Conservation (phyloP, 1,140 invertebrate genomes). For the Homalodisca vitripennis region DNA sequence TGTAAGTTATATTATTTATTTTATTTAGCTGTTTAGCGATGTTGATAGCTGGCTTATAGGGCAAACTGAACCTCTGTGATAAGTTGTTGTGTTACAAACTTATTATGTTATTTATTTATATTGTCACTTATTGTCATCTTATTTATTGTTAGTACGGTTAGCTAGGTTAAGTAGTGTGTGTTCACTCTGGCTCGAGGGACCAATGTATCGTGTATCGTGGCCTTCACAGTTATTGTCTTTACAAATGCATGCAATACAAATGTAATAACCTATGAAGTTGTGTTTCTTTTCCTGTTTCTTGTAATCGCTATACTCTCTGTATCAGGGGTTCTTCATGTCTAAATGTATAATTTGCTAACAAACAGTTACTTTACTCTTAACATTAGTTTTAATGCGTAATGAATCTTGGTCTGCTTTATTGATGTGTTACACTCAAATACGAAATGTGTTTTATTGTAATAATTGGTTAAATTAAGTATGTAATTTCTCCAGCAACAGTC, state of each 20-base stretch:
- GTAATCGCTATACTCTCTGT: too few species aligned
- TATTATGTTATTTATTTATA: constrained; percentile 15
- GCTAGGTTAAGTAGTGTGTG: background rate
- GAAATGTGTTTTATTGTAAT: too few species aligned
- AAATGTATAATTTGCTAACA: too few species aligned
- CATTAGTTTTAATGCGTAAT: too few species aligned
- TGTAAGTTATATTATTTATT: too few species aligned
- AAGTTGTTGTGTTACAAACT: constrained; percentile 6
- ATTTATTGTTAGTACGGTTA: background rate
- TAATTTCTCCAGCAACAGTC: too few species aligned
- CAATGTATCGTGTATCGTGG: constrained; percentile 13
- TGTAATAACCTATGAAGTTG: background rate
- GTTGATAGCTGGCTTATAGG: constrained; percentile 1
- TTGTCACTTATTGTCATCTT: background rate
- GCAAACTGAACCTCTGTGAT: constrained; percentile 3
- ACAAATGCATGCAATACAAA: constrained; percentile 20
- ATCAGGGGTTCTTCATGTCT: too few species aligned
- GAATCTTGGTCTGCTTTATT: too few species aligned
- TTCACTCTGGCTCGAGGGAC: constrained; percentile 9
- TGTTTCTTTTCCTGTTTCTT: too few species aligned
- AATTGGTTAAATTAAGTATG: too few species aligned
- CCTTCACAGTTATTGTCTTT: constrained; percentile 17
- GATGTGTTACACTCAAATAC: too few species aligned
- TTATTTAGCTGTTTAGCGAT: background rate
- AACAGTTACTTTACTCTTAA: too few species aligned